A percentile compares a stretch with the other conserved stretches of the same genome.
These are phyloP conservation scores for Palythoa heliodiscus DNA, from an alignment of 92 coral and sea anemone species.

Conservation along the genomic window DNA sequence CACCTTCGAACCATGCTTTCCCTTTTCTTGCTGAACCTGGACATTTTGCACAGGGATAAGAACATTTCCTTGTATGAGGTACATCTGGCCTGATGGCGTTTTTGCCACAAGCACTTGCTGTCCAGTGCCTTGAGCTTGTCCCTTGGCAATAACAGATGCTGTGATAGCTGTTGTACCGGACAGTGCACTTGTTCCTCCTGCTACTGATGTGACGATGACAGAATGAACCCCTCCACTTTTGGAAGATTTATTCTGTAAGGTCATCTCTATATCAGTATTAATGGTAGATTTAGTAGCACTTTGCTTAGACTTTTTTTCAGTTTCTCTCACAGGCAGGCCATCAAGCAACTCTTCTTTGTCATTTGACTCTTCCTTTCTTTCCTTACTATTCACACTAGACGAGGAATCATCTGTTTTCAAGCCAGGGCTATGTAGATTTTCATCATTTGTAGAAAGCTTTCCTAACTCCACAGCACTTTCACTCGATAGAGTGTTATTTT, in stretches of 20 bases:
- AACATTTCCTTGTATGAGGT: constrained; percentile 86
- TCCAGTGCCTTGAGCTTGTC: constrained; percentile 76
- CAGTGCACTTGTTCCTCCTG: constrained; percentile 35
- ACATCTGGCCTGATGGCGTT: constrained; percentile 87
- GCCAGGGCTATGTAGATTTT: not conserved
- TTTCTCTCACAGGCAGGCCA: not conserved
- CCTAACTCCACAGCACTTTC: not conserved
- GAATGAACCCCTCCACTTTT: constrained; percentile 24
- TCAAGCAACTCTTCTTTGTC: not conserved
- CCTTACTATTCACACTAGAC: not conserved
- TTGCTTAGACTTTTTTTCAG: not conserved
- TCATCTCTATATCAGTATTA: not conserved
- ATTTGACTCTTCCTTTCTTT: not conserved
- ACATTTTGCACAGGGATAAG: constrained; percentile 83
- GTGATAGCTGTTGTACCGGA: constrained; percentile 70
- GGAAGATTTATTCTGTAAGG: not conserved
- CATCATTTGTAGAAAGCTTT: not conserved
- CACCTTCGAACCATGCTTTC: constrained; percentile 57
- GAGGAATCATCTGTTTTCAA: not conserved
- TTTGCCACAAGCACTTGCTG: constrained; percentile 91
- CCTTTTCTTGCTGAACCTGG: constrained; percentile 65
- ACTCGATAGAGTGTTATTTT: too few relatives aligned
- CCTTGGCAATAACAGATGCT: constrained; percentile 91
- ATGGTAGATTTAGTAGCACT: not conserved
- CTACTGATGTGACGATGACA: constrained; percentile 38